phyloP scores from a whole-genome alignment of 2,113 vertebrate species.

The Stigmatopora nigra region DNA sequence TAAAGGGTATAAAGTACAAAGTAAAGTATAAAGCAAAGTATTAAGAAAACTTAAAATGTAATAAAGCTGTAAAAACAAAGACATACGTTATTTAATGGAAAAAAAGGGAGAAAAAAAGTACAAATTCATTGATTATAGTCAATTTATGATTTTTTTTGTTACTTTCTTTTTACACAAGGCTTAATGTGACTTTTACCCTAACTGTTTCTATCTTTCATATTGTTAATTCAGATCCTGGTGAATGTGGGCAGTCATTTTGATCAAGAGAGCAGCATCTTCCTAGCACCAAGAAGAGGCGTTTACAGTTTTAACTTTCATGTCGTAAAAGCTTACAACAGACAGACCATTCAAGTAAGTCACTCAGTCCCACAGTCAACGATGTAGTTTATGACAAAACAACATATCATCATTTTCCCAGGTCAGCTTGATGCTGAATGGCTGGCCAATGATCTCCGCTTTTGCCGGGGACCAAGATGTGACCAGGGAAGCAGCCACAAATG shows the following conservation, averaged over 20 bases:
- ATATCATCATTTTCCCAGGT: slow-evolving; percentile 59
- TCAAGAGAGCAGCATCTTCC: slow-evolving; percentile 77
- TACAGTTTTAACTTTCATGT: slow-evolving; percentile 87
- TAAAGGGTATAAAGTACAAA: no score
- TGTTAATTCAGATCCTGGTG: slow-evolving; percentile 72
- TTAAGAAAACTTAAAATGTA: no score
- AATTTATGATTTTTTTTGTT: no score
- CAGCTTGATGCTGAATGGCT: slow-evolving; percentile 81
- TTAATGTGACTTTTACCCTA: not conserved
- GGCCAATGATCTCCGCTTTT: slow-evolving; percentile 83
- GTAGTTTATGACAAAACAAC: not conserved
- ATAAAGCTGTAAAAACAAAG: no score
- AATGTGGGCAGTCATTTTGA: slow-evolving; percentile 81
- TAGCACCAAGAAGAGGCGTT: slow-evolving; percentile 78
- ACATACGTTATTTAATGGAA: not conserved
- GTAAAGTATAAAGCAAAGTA: no score
- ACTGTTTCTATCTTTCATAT: not conserved
- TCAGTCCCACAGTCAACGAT: rapidly evolving
- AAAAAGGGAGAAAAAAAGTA: no score
- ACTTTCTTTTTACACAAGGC: not conserved
- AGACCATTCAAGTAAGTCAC: slow-evolving; percentile 77
- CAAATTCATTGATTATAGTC: not conserved
- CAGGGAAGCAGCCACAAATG: slow-evolving; percentile 81
- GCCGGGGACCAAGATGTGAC: slow-evolving; percentile 85
- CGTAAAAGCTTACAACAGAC: slow-evolving; percentile 84